Base-by-base conservation (phyloP, 1,140 invertebrate genomes). In the Reticulitermes speratus region DNA sequence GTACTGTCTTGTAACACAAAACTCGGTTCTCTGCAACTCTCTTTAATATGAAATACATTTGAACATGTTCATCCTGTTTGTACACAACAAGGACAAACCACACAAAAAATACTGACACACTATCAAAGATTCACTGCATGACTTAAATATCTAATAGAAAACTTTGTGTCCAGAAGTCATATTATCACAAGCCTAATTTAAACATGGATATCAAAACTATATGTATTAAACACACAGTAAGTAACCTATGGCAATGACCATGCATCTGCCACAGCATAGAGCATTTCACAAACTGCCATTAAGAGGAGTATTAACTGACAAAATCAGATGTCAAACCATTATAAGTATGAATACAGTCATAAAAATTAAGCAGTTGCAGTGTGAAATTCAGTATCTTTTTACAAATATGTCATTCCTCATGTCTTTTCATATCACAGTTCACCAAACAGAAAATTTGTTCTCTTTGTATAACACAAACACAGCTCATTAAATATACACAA, bases 181-280 rank as follows among this genome's bases (percentile, higher is more conserved):
- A 75, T 75, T 3, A 75, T 75, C 65, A 75, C 65, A 75, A 75
- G 65, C 65, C 65, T 75, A 75, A 75, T 75, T 75, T 75, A 30
- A 75, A 75, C 25, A 75, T 30, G 25, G n/a, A 75, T 75, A 75
- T 75, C 65, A 75, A 75, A 75, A 75, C 65, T 75, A 75, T 75
- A 75, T 6, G 0, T 30, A 14, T 19, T 30, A 75, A 75, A 30
- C n/a, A 30, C 7, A 30, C n/a, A 75, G 5, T 8, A 75, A 75
- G 25, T 75, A 30, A 75, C n/a, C n/a, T 75, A 75, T 30, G 25
- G n/a, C 65, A 75, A n/a, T 8, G 14, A 75, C 2, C n/a, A 75
- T 75, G 65, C 65, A n/a, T 75, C 25, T 75, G 7, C 14, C 14
- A 30, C 65, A 30, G 30, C n/a, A 2, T 75, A 75, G 14, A 30